These are phyloP conservation scores for Aspidapion aeneum DNA, from an alignment of 2,888 invertebrate genomes.

Conservation along the genomic window DNA sequence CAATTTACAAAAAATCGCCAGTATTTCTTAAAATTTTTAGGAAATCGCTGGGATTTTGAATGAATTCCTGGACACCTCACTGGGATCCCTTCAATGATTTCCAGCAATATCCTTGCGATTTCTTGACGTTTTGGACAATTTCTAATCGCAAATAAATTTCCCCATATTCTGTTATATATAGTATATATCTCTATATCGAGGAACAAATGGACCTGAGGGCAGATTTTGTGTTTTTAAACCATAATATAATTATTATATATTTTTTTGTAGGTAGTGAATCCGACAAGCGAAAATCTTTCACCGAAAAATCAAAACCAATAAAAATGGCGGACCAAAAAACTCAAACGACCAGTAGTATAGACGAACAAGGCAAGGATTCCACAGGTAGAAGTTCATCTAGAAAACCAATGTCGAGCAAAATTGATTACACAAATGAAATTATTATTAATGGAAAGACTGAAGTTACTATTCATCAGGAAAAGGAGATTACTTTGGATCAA, in stretches of 20 bases:
- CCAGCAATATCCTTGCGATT: too few species aligned
- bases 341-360: neutral
- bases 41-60: too few species aligned
- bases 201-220: too few species aligned
- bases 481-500: slow-evolving; percentile 34
- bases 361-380: neutral
- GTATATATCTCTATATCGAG: too few species aligned
- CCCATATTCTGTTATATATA: too few species aligned
- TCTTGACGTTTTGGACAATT: too few species aligned
- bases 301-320: neutral
- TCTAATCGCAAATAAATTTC: too few species aligned
- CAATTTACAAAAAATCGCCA: slow-evolving; percentile 39
- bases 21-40: slow-evolving; percentile 33
- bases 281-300: neutral
- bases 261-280: neutral
- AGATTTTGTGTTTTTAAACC: too few species aligned
- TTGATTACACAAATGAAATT: slow-evolving; percentile 39
- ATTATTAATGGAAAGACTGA: slow-evolving; percentile 40
- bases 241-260: too few species aligned
- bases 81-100: too few species aligned
- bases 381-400: slow-evolving; percentile 9
- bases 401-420: slow-evolving; percentile 29
- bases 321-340: neutral
- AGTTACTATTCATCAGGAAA: slow-evolving; percentile 39
- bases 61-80: too few species aligned